These are phyloP conservation scores for Rhynchopsitta pachyrhyncha DNA, from an alignment of 2,113 vertebrate species.

Conservation along the genomic window DNA sequence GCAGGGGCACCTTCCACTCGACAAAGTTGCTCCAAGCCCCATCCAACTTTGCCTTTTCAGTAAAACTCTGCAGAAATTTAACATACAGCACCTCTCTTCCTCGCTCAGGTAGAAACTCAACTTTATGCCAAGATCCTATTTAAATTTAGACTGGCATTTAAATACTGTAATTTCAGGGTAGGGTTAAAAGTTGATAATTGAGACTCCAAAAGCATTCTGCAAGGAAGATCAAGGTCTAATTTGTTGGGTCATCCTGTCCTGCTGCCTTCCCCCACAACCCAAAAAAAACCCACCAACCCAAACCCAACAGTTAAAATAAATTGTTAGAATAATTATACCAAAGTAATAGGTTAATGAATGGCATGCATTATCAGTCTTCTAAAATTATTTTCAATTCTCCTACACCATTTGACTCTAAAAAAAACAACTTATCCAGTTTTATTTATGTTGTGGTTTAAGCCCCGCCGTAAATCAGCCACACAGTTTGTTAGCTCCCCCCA, in stretches of 20 bases:
- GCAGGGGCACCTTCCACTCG: background rate
- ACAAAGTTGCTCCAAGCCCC: background rate
- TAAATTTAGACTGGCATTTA: background rate
- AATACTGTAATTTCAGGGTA: background rate
- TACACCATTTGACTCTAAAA: background rate
- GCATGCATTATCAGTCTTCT: background rate
- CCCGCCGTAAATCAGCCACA: no score
- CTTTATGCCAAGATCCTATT: background rate
- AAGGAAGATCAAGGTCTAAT: background rate
- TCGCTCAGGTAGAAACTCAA: background rate
- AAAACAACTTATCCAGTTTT: background rate
- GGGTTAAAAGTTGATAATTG: background rate
- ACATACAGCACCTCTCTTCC: background rate
- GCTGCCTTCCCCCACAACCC: background rate
- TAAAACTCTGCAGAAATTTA: background rate
- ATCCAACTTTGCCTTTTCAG: background rate
- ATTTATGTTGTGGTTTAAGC: background rate
- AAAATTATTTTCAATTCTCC: background rate
- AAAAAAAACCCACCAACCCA: rapidly evolving
- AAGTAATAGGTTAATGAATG: background rate
- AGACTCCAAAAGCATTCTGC: background rate
- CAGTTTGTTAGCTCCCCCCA: no score
- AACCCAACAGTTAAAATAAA: background rate
- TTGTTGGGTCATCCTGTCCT: background rate
- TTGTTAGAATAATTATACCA: background rate